These are phyloP conservation scores for Dipodomys stephensi DNA, from an alignment of 2,113 vertebrate genomes.

Conservation along the genomic window DNA sequence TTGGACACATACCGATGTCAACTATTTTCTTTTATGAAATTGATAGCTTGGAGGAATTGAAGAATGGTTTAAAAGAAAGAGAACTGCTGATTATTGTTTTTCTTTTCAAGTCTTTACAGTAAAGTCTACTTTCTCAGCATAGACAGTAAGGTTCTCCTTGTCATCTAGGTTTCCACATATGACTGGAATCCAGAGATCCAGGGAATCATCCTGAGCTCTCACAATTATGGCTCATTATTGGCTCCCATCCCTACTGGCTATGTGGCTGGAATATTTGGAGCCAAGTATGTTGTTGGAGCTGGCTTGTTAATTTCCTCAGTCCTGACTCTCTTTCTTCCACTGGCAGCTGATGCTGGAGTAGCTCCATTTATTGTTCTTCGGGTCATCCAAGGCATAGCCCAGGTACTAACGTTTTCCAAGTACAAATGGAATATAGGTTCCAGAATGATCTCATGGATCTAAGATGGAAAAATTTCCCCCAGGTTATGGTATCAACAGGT, in stretches of 20 bases:
- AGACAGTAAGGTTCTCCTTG: not conserved
- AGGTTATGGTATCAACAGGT: slow-evolving; percentile 89
- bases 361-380: slow-evolving; percentile 28
- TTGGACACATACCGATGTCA: not conserved
- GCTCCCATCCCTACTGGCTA: slow-evolving; percentile 90
- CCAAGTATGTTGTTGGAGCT: slow-evolving; percentile 85
- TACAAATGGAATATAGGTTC: not conserved
- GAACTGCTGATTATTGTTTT: not conserved
- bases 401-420: slow-evolving; percentile 61
- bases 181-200: slow-evolving; percentile 82
- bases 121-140: not conserved
- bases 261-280: slow-evolving; percentile 87
- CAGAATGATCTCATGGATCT: not conserved
- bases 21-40: not conserved
- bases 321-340: slow-evolving; percentile 89
- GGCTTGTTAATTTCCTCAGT: slow-evolving; percentile 86
- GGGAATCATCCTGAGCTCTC: slow-evolving; percentile 89
- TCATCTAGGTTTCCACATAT: slow-evolving; percentile 55
- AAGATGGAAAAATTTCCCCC: not conserved
- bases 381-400: slow-evolving; percentile 60
- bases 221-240: slow-evolving; percentile 89
- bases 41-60: not conserved
- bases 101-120: not conserved
- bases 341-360: slow-evolving; percentile 82
- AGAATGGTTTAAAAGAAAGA: not conserved